Evolutionary conservation across 2,797 vertebrate species (phyloP).

Genomic region (Arvicola amphibius): DNA sequence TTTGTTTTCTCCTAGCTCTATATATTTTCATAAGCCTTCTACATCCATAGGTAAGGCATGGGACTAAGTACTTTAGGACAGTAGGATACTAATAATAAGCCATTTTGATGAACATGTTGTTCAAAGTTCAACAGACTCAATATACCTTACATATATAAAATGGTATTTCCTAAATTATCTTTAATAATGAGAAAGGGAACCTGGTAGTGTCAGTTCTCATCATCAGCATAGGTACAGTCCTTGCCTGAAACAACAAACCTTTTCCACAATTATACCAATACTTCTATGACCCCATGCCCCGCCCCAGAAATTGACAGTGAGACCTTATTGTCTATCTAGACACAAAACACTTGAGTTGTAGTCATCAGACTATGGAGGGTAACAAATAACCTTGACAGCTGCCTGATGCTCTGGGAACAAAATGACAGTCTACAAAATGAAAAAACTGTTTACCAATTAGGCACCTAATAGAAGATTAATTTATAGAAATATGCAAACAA

Average conservation of each 20-base stretch:
- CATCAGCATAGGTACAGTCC: not conserved
- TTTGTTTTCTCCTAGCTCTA: not conserved
- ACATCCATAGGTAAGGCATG: not conserved
- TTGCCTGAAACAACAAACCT: not conserved
- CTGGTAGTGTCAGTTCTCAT: not conserved
- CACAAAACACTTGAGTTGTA: not conserved
- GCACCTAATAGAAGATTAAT: not conserved
- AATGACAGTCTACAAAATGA: not conserved
- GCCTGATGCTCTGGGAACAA: not conserved
- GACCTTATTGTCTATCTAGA: not conserved
- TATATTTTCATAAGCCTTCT: not conserved
- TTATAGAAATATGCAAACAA: not conserved
- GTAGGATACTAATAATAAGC: fast-evolving
- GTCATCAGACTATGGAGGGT: not conserved
- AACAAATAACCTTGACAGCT: not conserved
- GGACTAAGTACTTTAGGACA: not conserved
- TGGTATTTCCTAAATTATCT: not conserved
- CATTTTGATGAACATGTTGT: not conserved
- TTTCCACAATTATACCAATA: not conserved
- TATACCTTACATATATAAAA: not conserved
- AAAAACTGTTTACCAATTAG: not conserved
- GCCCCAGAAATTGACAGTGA: not conserved
- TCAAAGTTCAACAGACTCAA: not conserved
- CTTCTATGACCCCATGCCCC: not conserved
- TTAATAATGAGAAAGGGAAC: not conserved